Conservation (phyloP, 2,113 vertebrate genomes). For the Felis chaus region DNA sequence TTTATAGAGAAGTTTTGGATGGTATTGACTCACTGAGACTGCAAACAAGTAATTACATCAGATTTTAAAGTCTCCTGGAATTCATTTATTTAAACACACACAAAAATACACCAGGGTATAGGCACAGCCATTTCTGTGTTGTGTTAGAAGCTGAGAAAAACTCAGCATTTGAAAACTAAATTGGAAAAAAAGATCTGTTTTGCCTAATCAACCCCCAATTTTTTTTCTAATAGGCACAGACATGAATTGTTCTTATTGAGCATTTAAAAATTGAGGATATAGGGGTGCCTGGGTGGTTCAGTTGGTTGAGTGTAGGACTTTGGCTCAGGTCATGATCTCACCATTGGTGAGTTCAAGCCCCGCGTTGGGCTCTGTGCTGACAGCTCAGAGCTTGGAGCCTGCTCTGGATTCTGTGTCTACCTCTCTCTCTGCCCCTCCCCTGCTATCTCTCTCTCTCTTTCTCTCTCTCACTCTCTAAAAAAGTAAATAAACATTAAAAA, state of each 20-base stretch:
- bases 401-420: too few species aligned
- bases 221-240: background rate
- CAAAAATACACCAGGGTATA: background rate
- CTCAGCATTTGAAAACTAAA: background rate
- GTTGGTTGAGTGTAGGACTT: too few species aligned
- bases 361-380: too few species aligned
- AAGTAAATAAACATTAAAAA: too few species aligned
- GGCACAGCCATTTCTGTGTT: background rate
- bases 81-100: background rate
- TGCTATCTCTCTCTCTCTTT: too few species aligned
- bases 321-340: too few species aligned
- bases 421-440: too few species aligned
- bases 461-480: too few species aligned
- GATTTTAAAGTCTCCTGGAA: background rate
- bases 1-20: background rate
- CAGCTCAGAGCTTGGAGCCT: too few species aligned
- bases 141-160: background rate
- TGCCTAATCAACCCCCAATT: background rate
- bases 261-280: slow-evolving; percentile 23
- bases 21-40: background rate
- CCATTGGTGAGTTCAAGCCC: too few species aligned
- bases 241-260: slow-evolving; percentile 4
- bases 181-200: background rate
- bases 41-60: background rate
- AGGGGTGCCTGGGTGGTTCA: background rate